Conservation (phyloP, 2,797 vertebrate species). For the Hirundo rustica region DNA sequence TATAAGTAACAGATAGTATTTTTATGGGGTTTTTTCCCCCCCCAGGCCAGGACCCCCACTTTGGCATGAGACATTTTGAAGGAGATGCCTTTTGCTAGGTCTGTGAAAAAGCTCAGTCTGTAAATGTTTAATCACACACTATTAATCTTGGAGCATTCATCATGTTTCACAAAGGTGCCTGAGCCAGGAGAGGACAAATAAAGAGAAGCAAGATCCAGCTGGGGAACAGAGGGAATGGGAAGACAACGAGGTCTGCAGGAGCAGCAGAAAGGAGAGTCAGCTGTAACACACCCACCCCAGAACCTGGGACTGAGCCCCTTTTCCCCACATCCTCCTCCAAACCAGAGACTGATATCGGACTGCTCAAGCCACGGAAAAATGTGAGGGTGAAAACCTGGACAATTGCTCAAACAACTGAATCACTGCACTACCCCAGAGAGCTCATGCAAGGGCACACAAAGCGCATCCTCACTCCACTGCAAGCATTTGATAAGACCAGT, state of each 20-base stretch:
- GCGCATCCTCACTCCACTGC: neutral
- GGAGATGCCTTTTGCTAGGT: neutral
- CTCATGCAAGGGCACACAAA: neutral
- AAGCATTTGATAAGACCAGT: neutral
- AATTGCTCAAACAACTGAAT: neutral
- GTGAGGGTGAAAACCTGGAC: neutral
- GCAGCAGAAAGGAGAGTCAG: neutral
- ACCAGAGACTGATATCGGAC: fast-evolving
- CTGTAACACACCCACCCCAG: no score
- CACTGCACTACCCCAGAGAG: neutral
- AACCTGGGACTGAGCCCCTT: neutral
- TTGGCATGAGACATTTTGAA: neutral
- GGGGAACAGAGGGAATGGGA: neutral
- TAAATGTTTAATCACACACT: neutral
- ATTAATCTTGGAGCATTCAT: neutral
- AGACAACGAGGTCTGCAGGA: neutral
- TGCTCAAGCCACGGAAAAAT: neutral
- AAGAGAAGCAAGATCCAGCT: neutral
- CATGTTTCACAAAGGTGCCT: fast-evolving
- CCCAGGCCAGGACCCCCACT: neutral
- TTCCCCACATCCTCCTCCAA: neutral
- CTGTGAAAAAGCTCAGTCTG: neutral
- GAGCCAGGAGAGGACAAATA: neutral
- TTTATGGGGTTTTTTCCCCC: no score
- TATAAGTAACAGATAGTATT: neutral